Evolutionary conservation across 2,797 vertebrate genomes (phyloP), one percentile per base, ranked within the genome.

Genomic region (Fratercula arctica): DNA sequence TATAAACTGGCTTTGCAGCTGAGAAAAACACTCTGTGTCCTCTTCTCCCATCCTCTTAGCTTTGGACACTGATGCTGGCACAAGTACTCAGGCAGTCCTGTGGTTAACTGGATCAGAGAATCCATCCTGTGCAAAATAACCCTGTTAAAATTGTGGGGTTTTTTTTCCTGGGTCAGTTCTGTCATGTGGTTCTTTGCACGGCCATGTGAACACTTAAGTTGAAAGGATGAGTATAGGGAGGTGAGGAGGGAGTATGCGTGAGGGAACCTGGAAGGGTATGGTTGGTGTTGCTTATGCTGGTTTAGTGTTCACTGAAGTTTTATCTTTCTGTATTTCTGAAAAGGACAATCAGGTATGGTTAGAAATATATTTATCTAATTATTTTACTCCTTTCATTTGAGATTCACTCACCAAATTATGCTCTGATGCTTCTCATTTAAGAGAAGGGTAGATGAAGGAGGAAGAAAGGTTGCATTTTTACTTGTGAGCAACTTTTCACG

Each of bases 251-350:
- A 72, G 37, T 72, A 75, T 81, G 57, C 72, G 48, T 68, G 76
- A 85, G 72, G 50, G 81, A 69, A 82, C 35, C 82, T 79, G 67
- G 82, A 60, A 89, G 56, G 56, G 74, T 39, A 89, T 61, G 73
- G 35, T 45, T 82, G 45, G 41, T 56, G 48, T 39, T 89, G 50
- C 51, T 89, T 83, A 70, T 75, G 51, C 61, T 74, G 35, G 35
- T 89, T 94, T 86, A 92, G 51, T 66, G 33, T 69, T 89, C 72
- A 66, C 35, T 60, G 51, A 92, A 79, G 25, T 75, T 86, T 89
- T 79, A 73, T 85, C 45, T 79, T 89, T 82, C 50, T 74, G 19
- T 86, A 78, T 87, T 95, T 95, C 81, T 93, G 88, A 95, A 88
- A 85, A 88, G 31, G 70, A 91, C 54, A 86, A 68, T 73, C 50